Evolutionary conservation across 2,888 invertebrate species (phyloP).

Genomic region (Andrena bicolor): DNA sequence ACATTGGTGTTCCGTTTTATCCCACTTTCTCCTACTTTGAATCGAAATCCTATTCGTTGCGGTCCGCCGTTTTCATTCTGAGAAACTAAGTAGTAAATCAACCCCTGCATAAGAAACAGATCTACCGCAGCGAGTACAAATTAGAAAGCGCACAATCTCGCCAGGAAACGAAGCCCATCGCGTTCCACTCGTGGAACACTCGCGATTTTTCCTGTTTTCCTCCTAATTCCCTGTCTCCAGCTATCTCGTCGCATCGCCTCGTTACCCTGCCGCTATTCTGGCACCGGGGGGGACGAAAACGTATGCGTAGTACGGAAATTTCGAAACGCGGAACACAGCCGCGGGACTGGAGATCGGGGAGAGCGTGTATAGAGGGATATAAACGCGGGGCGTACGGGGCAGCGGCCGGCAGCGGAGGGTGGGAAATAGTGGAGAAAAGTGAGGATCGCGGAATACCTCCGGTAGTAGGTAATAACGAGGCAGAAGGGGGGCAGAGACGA

Average conservation of each 20-base stretch:
- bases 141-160: no score
- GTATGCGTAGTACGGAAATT: slow-evolving; percentile 41
- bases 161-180: not conserved
- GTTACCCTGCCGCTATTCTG: slow-evolving; percentile 6
- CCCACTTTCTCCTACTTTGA: no score
- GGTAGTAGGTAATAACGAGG: slow-evolving; percentile 69
- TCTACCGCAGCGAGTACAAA: not conserved
- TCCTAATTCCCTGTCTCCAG: not conserved
- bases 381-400: not conserved
- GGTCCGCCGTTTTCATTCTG: no score
- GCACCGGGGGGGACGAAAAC: slow-evolving; percentile 20
- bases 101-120: not conserved
- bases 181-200: not conserved
- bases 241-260: slow-evolving; percentile 11
- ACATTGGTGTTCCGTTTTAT: no score
- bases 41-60: no score
- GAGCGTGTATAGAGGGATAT: slow-evolving; percentile 6
- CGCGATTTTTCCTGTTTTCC: not conserved
- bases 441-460: slow-evolving; percentile 67
- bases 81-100: no score
- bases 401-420: slow-evolving; percentile 25
- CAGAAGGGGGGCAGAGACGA: slow-evolving; percentile 61
- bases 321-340: slow-evolving; percentile 27
- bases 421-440: slow-evolving; percentile 56
- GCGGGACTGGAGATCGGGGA: not conserved